A percentile compares a stretch with the other conserved stretches of the same genome.
phyloP scores from a whole-genome alignment of 2,888 invertebrate genomes.

The Brachylomia viminalis region DNA sequence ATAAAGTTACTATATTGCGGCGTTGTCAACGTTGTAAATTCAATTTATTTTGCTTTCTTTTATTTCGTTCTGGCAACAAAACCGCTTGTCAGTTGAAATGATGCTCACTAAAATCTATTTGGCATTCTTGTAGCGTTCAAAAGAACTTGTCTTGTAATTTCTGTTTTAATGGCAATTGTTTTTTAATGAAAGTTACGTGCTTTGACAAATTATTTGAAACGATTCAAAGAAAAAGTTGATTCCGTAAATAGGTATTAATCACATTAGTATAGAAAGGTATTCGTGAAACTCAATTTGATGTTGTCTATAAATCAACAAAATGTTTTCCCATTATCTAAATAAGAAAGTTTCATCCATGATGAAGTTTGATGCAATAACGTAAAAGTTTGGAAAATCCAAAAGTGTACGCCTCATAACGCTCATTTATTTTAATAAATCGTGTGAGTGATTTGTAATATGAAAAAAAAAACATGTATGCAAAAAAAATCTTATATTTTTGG shows the following conservation, averaged over 20 bases:
- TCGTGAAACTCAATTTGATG: background rate
- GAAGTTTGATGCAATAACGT: conserved; percentile 17
- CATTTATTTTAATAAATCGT: too few species aligned
- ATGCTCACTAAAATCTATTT: conserved; percentile 34
- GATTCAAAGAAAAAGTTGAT: background rate
- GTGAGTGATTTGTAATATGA: too few species aligned
- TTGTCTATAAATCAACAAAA: background rate
- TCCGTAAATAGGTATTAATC: background rate
- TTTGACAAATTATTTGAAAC: background rate
- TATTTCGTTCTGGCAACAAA: conserved; percentile 35
- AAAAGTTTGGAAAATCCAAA: too few species aligned
- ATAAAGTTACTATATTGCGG: conserved; percentile 50
- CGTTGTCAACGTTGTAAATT: conserved; percentile 53
- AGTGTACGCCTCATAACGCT: too few species aligned
- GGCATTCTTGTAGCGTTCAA: conserved; percentile 7
- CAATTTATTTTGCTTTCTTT: conserved; percentile 50
- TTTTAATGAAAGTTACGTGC: conserved; percentile 7
- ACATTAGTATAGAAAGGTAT: background rate
- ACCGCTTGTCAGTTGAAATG: conserved; percentile 30
- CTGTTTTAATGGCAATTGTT: background rate
- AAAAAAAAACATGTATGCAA: too few species aligned
- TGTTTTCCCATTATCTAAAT: background rate
- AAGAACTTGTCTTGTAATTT: conserved; percentile 17
- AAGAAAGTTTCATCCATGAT: conserved; percentile 3
- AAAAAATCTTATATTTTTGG: too few species aligned